Evolutionary conservation across 2,113 vertebrate species (phyloP), one percentile per base, ranked within the genome.

Genomic region (Cololabis saira): DNA sequence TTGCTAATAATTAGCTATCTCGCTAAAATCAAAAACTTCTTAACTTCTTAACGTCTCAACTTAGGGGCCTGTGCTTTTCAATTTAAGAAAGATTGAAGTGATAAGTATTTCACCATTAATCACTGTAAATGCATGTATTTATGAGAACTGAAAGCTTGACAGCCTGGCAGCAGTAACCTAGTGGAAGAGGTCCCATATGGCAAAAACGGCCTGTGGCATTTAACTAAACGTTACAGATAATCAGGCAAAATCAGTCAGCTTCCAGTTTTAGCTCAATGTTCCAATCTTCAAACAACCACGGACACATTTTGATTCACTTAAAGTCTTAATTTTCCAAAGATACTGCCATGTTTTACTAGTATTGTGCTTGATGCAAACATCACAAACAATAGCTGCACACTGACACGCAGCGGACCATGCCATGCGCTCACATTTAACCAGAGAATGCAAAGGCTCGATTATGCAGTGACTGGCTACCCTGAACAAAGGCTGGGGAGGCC

Each of bases 351-450:
- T 37, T 37, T 61, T 67, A n/a, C 52, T 54, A 27, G 21, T 48
- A n/a, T 74, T 68, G 49, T 49, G 37, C 37, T 59, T 62, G 57
- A 81, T 79, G 83, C 80, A 87, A 85, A 90, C 12, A 48, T 81
- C 84, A 79, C 91, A 91, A 88, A 86, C 89, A 83, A 63, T 70
- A 70, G 89, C 81, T 74, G 84, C 88, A 91, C 83, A 90, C 65
- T 83, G 81, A 92, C 92, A 87, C 67, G 81, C 82, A 83, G 63
- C 90, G 80, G 87, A 82, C 76, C 89, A 92, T 91, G 90, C 90
- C 76, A 92, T 92, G 89, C 87, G 71, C 72, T 78, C 48, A 30
- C 49, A 18, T 50, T 67, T 57, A 22, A 71, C 68, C 73, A 18
- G 60, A 74, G 53, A 72, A 82, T 83, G 88, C 85, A 86, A 87